Evolutionary conservation across 1,140 invertebrate species (phyloP).

Genomic region (Drosophila pseudoananassae): DNA sequence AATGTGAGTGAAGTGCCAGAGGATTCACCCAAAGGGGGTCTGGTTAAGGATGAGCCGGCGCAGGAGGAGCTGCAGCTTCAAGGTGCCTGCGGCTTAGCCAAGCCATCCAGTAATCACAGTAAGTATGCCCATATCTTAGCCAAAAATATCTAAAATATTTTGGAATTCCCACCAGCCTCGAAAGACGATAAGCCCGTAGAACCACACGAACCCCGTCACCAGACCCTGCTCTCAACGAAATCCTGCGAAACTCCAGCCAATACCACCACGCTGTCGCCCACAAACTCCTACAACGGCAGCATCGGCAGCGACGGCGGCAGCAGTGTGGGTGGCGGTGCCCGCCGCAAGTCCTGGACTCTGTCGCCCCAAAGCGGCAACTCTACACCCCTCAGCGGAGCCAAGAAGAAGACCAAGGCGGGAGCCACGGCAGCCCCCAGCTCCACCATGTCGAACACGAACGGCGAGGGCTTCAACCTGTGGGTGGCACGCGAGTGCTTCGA

Average conservation of each 20-base stretch:
- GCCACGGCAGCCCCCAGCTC: neutral
- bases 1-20: conserved; percentile 54
- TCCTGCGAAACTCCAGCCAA: conserved; percentile 66
- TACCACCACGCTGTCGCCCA: conserved; percentile 65
- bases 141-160: no score
- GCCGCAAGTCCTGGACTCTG: conserved; percentile 78
- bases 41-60: neutral
- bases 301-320: conserved; percentile 71
- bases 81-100: conserved; percentile 8
- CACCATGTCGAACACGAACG: conserved; percentile 40
- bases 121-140: neutral
- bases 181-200: neutral
- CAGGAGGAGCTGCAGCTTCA: conserved; percentile 11
- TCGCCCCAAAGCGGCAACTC: conserved; percentile 70
- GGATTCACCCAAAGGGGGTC: neutral
- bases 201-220: conserved; percentile 45
- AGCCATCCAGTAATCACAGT: conserved; percentile 24
- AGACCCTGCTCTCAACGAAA: conserved; percentile 70
- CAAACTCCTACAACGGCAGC: conserved; percentile 78
- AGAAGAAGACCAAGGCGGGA: conserved; percentile 56
- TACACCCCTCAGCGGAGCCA: conserved; percentile 62
- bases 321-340: conserved; percentile 70
- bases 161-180: no score
- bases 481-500: conserved; percentile 81
- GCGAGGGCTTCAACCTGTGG: conserved; percentile 76